A percentile compares a stretch with the other conserved stretches of the same genome.
Evolutionary conservation across 2,797 vertebrate species (phyloP).

Genomic region (Clarias platycephalus): DNA sequence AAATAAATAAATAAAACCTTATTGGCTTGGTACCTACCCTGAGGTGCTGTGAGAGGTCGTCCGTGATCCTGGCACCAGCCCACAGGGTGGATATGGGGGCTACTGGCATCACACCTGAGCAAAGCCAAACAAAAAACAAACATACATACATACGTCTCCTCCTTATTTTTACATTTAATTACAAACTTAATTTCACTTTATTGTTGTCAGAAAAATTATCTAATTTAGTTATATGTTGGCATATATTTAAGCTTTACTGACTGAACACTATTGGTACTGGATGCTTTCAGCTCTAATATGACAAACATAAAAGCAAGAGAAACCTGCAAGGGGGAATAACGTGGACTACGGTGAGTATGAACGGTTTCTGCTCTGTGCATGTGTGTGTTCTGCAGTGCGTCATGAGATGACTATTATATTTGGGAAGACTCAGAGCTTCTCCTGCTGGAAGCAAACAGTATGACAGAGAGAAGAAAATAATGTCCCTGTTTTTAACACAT

Average conservation of each 20-base stretch:
- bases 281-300: conserved; percentile 16
- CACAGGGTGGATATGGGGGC: conserved; percentile 84
- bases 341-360: neutral
- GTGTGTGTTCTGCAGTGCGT: conserved; percentile 28
- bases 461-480: conserved; percentile 36
- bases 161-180: neutral
- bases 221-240: neutral
- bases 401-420: conserved; percentile 18
- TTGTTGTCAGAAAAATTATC: neutral
- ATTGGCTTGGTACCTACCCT: conserved; percentile 60
- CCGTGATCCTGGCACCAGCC: conserved; percentile 76
- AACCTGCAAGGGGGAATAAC: conserved; percentile 3
- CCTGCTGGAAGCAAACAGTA: conserved; percentile 56
- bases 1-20: neutral
- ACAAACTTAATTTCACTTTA: no score
- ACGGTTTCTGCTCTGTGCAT: neutral
- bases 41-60: conserved; percentile 70
- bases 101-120: conserved; percentile 85
- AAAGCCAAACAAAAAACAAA: conserved; percentile 19
- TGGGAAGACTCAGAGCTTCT: conserved; percentile 47
- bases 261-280: neutral
- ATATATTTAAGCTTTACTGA: conserved; percentile 5
- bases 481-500: neutral
- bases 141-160: neutral
- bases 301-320: conserved; percentile 6